Base-by-base conservation (phyloP, 2,113 vertebrate species). In the Candoia aspera region DNA sequence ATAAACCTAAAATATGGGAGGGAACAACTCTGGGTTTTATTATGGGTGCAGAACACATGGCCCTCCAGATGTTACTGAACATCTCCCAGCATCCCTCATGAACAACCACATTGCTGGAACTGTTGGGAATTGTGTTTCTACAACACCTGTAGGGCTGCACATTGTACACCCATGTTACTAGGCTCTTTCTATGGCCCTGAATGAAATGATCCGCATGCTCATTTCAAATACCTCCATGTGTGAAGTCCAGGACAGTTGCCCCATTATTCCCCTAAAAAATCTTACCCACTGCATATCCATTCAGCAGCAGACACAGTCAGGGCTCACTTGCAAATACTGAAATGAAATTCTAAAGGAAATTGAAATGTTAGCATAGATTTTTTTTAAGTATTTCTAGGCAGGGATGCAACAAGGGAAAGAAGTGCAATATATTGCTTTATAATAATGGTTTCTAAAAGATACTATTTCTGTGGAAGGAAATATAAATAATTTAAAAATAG, bases 401-500 rank as follows among this genome's bases (percentile, higher is more conserved):
- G 87, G 42, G 57, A 83, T 55, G 6, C 79, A 54, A 46, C 53
- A 89, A 42, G 68, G 86, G 26, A 58, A 53, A 64, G 15, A 91
- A 95, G 92, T 90, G 79, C 4, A 53, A 87, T 59, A 26, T 92
- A 84, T 57, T 86, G 2, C 2, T 2, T 15, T 73, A 8, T 37
- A 73, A 73, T 19, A 90, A 89, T 23, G 73, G 13, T 55, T 60
- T 87, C 84, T 90, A 91, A 90, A 95, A 93, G 91, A 21, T 53
- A 90, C 37, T 91, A 93, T 64, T 95, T 86, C 26, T 4, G 19
- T 60, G 64, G 55, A 96, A 92, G 4, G 0, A 42, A 90, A 95
- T 54, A 91, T 94, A 68, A 64, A 88, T 54, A 92, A 95, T 93
- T 93, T 2, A 94, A 79, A 55, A 55, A 23, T 73, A 73, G 5